Percentiles rank a stretch among this genome's conserved stretches.
These are phyloP conservation scores for Agelas oroides DNA, from an alignment of 37 sponge, comb jelly and placozoan genomes.

Conservation along the genomic window DNA sequence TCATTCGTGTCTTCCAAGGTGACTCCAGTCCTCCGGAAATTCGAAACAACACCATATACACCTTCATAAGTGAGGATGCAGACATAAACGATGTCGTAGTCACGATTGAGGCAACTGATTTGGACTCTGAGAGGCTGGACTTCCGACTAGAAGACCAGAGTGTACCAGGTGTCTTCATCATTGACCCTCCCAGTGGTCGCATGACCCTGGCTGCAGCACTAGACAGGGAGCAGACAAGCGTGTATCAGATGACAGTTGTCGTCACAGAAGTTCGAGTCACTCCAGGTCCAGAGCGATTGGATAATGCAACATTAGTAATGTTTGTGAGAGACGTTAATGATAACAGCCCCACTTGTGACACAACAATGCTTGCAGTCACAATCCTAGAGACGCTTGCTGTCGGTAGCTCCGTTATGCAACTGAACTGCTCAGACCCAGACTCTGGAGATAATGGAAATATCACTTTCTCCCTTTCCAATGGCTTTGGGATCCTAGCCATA, in stretches of 20 bases:
- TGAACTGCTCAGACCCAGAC: conserved; percentile 69
- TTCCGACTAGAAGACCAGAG: conserved; percentile 29
- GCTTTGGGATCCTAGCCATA: conserved; percentile 38
- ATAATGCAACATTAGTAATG: conserved; percentile 36
- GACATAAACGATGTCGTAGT: conserved; percentile 36
- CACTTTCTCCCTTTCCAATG: conserved; percentile 33
- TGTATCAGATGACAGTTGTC: conserved; percentile 55
- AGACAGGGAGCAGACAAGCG: conserved; percentile 48
- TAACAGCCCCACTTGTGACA: conserved; percentile 57
- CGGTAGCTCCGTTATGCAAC: conserved; percentile 13
- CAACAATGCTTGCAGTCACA: background rate
- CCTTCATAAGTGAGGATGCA: conserved; percentile 55
- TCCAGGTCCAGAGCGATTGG: conserved; percentile 18
- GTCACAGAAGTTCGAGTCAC: conserved; percentile 47
- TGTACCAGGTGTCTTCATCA: conserved; percentile 48
- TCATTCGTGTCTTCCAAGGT: conserved; percentile 50
- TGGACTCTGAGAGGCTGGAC: conserved; percentile 1
- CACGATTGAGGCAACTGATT: conserved; percentile 34
- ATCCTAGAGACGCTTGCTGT: conserved; percentile 7
- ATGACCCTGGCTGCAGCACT: conserved; percentile 33
- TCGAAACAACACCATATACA: conserved; percentile 20
- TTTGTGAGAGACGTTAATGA: conserved; percentile 79
- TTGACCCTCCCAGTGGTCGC: conserved; percentile 31
- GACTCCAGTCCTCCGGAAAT: conserved; percentile 17
- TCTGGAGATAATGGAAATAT: conserved; percentile 40